A percentile compares a stretch with the other conserved stretches of the same genome.
phyloP scores from a whole-genome alignment of 2,797 vertebrate genomes.

The Danio aesculapii region DNA sequence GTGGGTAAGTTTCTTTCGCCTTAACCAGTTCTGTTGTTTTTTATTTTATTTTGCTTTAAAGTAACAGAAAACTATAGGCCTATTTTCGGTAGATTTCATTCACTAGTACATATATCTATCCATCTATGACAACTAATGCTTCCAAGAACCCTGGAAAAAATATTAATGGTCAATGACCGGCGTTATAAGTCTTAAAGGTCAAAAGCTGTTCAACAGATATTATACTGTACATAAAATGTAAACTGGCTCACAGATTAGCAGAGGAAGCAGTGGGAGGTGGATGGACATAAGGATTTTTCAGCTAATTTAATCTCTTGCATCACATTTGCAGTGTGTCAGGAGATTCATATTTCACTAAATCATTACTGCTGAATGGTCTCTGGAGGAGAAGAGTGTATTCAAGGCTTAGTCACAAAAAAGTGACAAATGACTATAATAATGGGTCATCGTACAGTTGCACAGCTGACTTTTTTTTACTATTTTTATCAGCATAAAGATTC shows the following conservation, averaged over 20 bases:
- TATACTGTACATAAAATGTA: background rate
- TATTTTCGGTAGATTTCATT: background rate
- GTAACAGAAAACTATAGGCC: too few species aligned
- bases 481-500: background rate
- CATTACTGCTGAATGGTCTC: background rate
- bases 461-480: background rate
- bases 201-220: background rate
- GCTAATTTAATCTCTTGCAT: background rate
- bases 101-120: background rate
- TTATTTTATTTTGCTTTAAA: too few species aligned
- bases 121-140: background rate
- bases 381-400: background rate
- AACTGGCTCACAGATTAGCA: background rate
- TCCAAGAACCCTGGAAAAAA: background rate
- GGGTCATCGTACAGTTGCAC: background rate
- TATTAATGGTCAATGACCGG: background rate
- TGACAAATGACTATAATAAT: background rate
- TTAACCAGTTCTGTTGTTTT: too few species aligned
- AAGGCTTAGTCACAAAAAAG: background rate
- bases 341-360: constrained; percentile 23
- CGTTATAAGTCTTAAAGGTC: background rate
- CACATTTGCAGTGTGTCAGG: background rate
- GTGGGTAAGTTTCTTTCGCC: too few species aligned
- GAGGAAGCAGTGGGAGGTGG: background rate
- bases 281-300: background rate